Conservation (phyloP, 2,113 vertebrate genomes). For the Limanda limanda region DNA sequence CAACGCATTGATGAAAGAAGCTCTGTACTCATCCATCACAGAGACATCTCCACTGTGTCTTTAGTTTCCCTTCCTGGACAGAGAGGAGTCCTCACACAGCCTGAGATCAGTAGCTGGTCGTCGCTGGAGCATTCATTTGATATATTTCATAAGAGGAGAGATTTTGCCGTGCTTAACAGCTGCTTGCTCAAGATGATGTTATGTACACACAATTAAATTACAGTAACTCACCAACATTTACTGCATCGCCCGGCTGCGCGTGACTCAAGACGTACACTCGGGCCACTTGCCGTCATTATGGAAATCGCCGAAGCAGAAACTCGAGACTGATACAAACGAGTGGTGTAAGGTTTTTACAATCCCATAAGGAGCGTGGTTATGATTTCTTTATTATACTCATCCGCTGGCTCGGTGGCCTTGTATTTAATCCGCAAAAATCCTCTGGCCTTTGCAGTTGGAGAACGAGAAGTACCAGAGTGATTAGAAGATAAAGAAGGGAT, state of each 20-base stretch:
- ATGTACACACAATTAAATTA: conserved; percentile 27
- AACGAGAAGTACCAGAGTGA: conserved; percentile 7
- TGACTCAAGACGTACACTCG: not conserved
- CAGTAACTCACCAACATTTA: not conserved
- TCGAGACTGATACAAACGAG: conserved; percentile 10
- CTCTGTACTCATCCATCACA: conserved; percentile 11
- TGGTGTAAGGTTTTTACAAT: conserved; percentile 11
- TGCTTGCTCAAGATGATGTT: conserved; percentile 23
- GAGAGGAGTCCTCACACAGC: conserved; percentile 7
- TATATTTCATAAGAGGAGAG: conserved; percentile 8
- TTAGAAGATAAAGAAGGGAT: conserved; percentile 30
- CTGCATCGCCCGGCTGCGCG: not conserved
- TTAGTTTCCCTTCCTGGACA: not conserved
- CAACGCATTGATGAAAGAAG: not conserved
- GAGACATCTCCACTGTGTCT: conserved; percentile 2
- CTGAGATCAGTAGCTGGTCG: conserved; percentile 7
- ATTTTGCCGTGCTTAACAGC: conserved; percentile 8
- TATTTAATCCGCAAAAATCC: conserved; percentile 26
- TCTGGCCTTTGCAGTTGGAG: conserved; percentile 12
- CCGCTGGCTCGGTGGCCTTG: conserved; percentile 8
- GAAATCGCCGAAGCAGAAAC: conserved; percentile 20
- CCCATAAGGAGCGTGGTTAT: not conserved
- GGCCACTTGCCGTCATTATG: conserved; percentile 9
- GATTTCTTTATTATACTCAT: conserved; percentile 22
- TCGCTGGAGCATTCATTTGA: conserved; percentile 5